Evolutionary conservation across 2,113 vertebrate genomes (phyloP).

Genomic region (Daphoenositta chrysoptera): DNA sequence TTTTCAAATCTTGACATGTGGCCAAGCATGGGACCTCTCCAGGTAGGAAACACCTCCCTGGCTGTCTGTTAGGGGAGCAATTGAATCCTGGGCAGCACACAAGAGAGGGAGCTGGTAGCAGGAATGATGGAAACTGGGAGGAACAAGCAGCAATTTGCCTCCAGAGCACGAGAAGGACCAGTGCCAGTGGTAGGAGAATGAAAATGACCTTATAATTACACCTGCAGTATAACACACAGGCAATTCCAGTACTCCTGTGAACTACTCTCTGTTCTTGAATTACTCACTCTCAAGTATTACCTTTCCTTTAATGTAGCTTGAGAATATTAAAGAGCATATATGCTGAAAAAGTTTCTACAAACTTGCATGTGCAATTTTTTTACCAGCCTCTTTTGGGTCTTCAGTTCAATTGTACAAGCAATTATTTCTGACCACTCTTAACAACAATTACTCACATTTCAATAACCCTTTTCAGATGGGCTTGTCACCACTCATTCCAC

Average conservation of each 20-base stretch:
- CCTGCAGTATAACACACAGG: background rate
- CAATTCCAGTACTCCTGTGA: background rate
- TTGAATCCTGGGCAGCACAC: background rate
- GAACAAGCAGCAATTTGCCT: background rate
- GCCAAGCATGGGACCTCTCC: rapidly evolving
- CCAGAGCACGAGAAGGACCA: background rate
- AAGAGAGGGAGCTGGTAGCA: background rate
- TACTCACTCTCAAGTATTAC: background rate
- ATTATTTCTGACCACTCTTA: background rate
- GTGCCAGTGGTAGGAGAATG: background rate
- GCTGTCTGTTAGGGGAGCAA: background rate
- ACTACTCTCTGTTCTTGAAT: background rate
- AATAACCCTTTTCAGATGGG: background rate
- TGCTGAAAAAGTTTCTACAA: background rate
- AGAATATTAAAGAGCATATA: background rate
- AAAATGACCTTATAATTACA: background rate
- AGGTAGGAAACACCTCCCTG: background rate
- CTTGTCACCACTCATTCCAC: background rate
- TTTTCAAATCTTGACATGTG: no score
- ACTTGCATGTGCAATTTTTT: background rate
- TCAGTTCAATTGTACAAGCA: background rate
- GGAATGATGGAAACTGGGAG: background rate
- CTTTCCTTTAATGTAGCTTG: background rate
- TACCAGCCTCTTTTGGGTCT: background rate
- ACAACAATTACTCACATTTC: background rate